A percentile compares a stretch with the other conserved stretches of the same genome.
Conservation (phyloP, 2,797 vertebrate species). For the Austrolebias charrua region DNA sequence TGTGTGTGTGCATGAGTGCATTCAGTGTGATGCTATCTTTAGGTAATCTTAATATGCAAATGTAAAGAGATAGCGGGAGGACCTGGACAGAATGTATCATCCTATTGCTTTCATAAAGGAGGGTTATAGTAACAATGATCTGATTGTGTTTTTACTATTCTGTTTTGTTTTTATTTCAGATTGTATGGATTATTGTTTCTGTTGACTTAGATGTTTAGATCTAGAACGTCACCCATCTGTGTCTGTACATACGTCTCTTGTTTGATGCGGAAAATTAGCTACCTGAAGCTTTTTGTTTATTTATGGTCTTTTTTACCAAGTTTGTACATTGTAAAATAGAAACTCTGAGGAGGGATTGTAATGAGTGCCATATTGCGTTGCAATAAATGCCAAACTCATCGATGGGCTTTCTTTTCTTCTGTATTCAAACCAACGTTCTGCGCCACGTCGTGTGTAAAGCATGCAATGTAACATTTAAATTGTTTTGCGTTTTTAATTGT, state of each 20-base stretch:
- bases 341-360: slow-evolving; percentile 84
- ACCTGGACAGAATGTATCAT: slow-evolving; percentile 84
- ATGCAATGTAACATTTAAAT: background rate
- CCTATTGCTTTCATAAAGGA: slow-evolving; percentile 82
- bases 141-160: slow-evolving; percentile 76
- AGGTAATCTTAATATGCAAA: slow-evolving; percentile 92
- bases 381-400: slow-evolving; percentile 90
- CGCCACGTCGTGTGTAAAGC: slow-evolving; percentile 19
- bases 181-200: slow-evolving; percentile 70
- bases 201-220: slow-evolving; percentile 58
- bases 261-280: slow-evolving; percentile 87
- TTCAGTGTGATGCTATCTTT: slow-evolving; percentile 80
- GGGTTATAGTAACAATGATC: slow-evolving; percentile 82
- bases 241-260: slow-evolving; percentile 57
- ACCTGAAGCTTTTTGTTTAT: slow-evolving; percentile 97
- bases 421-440: slow-evolving; percentile 19
- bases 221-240: slow-evolving; percentile 51
- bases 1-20: slow-evolving; percentile 33
- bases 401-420: slow-evolving; percentile 32
- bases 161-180: slow-evolving; percentile 51
- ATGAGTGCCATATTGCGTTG: slow-evolving; percentile 86
- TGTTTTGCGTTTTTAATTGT: slow-evolving; percentile 42
- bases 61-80: slow-evolving; percentile 74
- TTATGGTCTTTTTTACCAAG: slow-evolving; percentile 98
- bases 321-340: slow-evolving; percentile 99